These are phyloP conservation scores for Polymixis lichenea DNA, from an alignment of 2,888 invertebrate species.

Conservation along the genomic window DNA sequence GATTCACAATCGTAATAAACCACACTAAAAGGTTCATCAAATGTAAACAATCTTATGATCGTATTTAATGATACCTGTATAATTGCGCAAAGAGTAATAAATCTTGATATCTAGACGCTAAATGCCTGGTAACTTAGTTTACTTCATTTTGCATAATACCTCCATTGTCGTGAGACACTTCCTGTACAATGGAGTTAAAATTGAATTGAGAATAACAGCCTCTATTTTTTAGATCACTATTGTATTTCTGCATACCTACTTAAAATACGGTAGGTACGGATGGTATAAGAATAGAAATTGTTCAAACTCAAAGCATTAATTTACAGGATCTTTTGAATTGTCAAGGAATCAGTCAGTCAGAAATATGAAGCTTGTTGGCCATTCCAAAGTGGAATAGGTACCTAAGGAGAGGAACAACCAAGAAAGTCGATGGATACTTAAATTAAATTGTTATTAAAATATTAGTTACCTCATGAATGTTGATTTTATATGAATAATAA, in stretches of 20 bases:
- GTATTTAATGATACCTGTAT: conserved; percentile 31
- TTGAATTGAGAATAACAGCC: background rate
- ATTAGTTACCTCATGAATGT: too few species aligned
- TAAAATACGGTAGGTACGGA: background rate
- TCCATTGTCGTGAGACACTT: conserved; percentile 53
- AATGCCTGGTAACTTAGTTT: conserved; percentile 21
- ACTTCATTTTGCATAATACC: conserved; percentile 41
- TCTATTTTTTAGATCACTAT: background rate
- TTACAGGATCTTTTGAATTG: too few species aligned
- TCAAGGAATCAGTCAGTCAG: too few species aligned
- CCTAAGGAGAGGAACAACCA: too few species aligned
- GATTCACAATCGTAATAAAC: conserved; percentile 64
- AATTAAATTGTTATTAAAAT: too few species aligned
- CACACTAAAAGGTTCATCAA: conserved; percentile 44
- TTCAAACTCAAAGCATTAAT: background rate
- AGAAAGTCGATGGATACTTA: too few species aligned
- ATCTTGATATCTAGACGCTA: conserved; percentile 24
- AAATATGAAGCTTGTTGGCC: too few species aligned
- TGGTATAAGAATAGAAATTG: background rate
- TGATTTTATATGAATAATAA: too few species aligned
- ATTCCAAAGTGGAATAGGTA: too few species aligned
- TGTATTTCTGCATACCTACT: conserved; percentile 1
- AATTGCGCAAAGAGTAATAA: conserved; percentile 42
- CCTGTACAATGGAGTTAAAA: conserved; percentile 26
- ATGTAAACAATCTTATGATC: conserved; percentile 30